Base-by-base conservation (phyloP, 2,888 invertebrate species). In the Pterostichus madidus region DNA sequence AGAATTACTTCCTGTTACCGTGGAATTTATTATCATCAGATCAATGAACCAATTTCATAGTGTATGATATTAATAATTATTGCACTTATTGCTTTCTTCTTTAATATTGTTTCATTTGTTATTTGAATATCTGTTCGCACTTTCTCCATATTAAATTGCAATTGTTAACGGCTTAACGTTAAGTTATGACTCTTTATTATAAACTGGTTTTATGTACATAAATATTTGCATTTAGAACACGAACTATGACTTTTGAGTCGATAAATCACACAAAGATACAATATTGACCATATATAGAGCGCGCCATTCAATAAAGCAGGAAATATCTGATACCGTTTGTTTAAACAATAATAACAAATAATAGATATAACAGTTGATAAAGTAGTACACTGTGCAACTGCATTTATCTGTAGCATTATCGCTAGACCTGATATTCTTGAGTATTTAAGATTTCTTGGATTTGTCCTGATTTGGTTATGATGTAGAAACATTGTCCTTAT, bases 141-240 rank as follows among this genome's bases (percentile, higher is more conserved):
- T 71, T 44, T 71, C 68, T 71, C 68, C 15, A 44, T 10, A 11
- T 71, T 17, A 71, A 46, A 44, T 46, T 71, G 44, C 44, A 44
- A 56, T 71, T 71, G 46, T 71, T n/a, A 49, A 49, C 56, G 56
- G 1, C 39, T 39, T 6, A 39, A 8, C 39, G 35, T 71, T 71
- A 6, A 39, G 39, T 39, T 39, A 39, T 39, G 5, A 39, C 17
- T 46, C 44, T 71, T 56, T 24, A 24, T 71, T 71, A n/a, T 64
- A 71, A 46, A 44, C 68, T 71, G 24, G 68, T 71, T 15, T 71
- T 39, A 39, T 39, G 39, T 39, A 39, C 44, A 71, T 71, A 44
- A 71, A 71, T 71, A 71, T 71, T 71, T 71, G 68, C 68, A 71
- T 71, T 71, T 71, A 71, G 68, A 44, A 44, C 68, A 71, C 68